phyloP scores from a whole-genome alignment of 2,797 vertebrate genomes.

The Sciurus vulgaris region DNA sequence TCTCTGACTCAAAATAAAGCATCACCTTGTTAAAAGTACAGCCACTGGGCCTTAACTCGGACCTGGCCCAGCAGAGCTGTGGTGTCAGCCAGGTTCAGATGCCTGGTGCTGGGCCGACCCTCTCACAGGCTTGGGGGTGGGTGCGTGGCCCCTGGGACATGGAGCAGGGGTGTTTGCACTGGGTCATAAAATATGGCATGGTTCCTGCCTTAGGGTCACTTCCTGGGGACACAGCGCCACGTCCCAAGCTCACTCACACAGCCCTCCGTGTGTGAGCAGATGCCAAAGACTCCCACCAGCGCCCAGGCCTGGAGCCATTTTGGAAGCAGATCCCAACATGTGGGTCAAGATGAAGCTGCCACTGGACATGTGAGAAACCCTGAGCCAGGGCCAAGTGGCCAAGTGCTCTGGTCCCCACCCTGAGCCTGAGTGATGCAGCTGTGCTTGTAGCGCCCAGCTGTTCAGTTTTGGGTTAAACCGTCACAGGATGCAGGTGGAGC shows the following conservation, averaged over 20 bases:
- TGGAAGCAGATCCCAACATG: background rate
- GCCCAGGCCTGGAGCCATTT: rapidly evolving
- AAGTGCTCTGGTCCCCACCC: background rate
- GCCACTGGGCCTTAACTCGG: background rate
- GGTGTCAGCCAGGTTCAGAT: too few species aligned
- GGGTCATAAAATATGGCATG: too few species aligned
- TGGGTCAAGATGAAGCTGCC: too few species aligned
- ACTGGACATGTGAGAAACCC: too few species aligned
- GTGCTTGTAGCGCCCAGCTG: background rate
- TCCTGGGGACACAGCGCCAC: rapidly evolving
- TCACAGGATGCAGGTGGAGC: background rate
- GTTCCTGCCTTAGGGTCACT: background rate
- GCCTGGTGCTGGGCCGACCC: background rate
- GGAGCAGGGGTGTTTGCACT: rapidly evolving
- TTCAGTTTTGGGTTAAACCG: rapidly evolving
- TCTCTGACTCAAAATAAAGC: background rate
- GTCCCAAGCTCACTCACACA: rapidly evolving
- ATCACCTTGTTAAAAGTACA: rapidly evolving
- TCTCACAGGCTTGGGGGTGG: too few species aligned
- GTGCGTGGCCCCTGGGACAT: background rate
- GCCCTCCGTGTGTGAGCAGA: too few species aligned
- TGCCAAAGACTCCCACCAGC: rapidly evolving
- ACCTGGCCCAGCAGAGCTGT: background rate
- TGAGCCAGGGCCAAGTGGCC: rapidly evolving
- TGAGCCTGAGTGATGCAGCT: rapidly evolving